Base-by-base conservation (phyloP, 2,797 vertebrate genomes). In the Steatocranus sp. region DNA sequence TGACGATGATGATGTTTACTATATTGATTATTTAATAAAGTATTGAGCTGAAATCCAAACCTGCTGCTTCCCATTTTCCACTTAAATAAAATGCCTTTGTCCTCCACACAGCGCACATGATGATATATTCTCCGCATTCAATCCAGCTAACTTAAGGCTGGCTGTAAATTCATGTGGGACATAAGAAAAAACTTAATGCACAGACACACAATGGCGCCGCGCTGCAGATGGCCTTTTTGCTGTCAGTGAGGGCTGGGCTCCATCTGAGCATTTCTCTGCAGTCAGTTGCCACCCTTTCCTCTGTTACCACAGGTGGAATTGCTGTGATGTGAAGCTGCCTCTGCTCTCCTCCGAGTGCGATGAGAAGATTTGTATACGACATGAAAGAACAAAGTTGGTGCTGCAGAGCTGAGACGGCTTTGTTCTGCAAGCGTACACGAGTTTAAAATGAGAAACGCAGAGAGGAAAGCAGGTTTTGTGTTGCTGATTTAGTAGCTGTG, bases 21-120 rank as follows among this genome's bases (percentile, higher is more conserved):
- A 80, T 92, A 86, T 91, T 89, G 83, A 90, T 93, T 93, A 96
- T 96, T 95, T 95, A 96, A 96, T 96, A 96, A 96, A 96, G 89
- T 92, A 83, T 92, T 90, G 80, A 93, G 83, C 86, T 90, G 79
- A 91, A 90, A 83, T 82, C 32, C 58, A 84, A 68, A 78, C 15
- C 32, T 25, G 8, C 1, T 5, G 18, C 18, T 32, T 8, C 3
- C 61, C 12, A 43, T 43, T 50, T 51, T 27, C 23, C 41, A 70
- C 78, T 81, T 81, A 78, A 18, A 77, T 68, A 48, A 84, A 36
- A 76, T 36, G 66, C 81, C 74, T 90, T 91, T 92, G 86, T 93
- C 83, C 77, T 74, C 58, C 14, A 5, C 87, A 76, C 20, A 32
- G 68, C 27, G 23, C 74, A 75, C 61, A 48, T 32, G 68, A 73